A percentile compares a stretch with the other conserved stretches of the same genome.
Conservation (phyloP, 1,140 invertebrate genomes). For the Cydia fagiglandana region DNA sequence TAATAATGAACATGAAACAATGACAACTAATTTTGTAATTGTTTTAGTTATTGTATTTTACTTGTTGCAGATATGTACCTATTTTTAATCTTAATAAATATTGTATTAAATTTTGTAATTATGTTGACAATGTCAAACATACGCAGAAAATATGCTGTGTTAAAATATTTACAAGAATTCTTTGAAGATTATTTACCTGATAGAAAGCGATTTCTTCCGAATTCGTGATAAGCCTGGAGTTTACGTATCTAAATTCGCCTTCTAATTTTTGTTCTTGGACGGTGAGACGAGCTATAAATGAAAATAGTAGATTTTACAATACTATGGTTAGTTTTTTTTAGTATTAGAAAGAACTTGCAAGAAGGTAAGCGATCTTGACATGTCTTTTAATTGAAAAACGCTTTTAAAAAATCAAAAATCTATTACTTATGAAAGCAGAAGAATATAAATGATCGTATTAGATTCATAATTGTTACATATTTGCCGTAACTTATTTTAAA, state of each 20-base stretch:
- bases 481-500: too few relatives aligned
- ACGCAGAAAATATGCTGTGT: background rate
- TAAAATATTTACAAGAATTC: background rate
- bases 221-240: slow-evolving; percentile 97
- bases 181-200: slow-evolving; percentile 59
- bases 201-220: slow-evolving; percentile 99
- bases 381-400: too few relatives aligned
- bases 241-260: slow-evolving; percentile 98
- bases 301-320: background rate
- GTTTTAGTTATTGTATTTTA: too few relatives aligned
- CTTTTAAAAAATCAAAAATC: too few relatives aligned
- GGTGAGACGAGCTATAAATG: slow-evolving; percentile 84
- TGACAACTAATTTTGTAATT: background rate
- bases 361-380: too few relatives aligned
- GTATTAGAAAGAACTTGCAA: too few relatives aligned
- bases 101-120: background rate
- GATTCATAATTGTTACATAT: too few relatives aligned
- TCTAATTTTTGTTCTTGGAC: slow-evolving; percentile 97
- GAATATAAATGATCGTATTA: too few relatives aligned
- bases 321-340: too few relatives aligned
- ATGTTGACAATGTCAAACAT: slow-evolving; percentile 1
- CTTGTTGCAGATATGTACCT: too few relatives aligned
- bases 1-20: background rate
- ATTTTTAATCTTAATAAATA: too few relatives aligned
- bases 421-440: too few relatives aligned